phyloP scores from a whole-genome alignment of 2,888 invertebrate genomes.

The Hanleya hanleyi region DNA sequence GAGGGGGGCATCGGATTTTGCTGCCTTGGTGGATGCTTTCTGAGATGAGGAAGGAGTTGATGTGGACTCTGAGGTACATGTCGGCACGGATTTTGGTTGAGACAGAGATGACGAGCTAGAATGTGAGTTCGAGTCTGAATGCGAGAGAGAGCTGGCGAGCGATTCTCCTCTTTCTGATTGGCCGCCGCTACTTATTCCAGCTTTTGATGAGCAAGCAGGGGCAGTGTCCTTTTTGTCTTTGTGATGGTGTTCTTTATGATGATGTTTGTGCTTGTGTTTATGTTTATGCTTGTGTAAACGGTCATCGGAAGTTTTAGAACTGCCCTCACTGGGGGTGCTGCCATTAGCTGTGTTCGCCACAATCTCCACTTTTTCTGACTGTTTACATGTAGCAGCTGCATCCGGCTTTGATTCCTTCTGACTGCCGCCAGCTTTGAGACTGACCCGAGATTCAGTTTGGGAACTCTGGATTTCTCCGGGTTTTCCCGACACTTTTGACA shows the following conservation, averaged over 20 bases:
- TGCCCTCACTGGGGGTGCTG: too few species aligned
- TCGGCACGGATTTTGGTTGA: conserved; percentile 35
- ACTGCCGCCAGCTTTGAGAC: too few species aligned
- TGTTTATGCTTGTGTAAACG: conserved; percentile 6
- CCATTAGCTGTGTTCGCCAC: too few species aligned
- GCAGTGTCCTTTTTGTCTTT: not conserved
- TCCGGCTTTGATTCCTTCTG: too few species aligned
- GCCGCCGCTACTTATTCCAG: not conserved
- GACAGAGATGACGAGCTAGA: conserved; percentile 22
- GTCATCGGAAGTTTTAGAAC: not conserved
- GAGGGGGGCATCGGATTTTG: conserved; percentile 5
- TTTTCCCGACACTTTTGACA: too few species aligned
- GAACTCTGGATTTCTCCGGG: too few species aligned
- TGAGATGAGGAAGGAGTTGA: not conserved
- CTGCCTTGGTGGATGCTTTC: not conserved
- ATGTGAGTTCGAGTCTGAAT: not conserved
- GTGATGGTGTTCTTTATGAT: conserved; percentile 7
- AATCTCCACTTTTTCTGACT: too few species aligned
- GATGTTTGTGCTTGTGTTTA: conserved; percentile 10
- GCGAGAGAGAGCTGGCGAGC: not conserved
- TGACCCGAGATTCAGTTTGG: too few species aligned
- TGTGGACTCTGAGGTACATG: not conserved
- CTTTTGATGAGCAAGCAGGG: not conserved
- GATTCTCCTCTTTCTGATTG: not conserved
- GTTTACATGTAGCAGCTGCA: too few species aligned